Percentiles rank a stretch among this genome's conserved stretches.
phyloP scores from a whole-genome alignment of 2,113 vertebrate genomes.

The Marcusenius ussheri region DNA sequence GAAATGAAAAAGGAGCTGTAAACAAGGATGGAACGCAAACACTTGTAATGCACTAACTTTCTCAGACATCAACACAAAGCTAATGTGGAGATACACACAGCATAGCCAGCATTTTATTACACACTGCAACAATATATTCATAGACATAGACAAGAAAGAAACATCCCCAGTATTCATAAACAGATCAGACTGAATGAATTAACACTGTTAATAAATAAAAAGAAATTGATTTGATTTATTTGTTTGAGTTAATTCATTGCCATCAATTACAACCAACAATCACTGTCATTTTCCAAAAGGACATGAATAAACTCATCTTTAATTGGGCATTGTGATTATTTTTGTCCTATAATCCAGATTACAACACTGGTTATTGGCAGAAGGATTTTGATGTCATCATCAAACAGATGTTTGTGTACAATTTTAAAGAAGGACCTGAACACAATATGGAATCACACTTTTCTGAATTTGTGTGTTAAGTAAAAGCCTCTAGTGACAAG shows the following conservation, averaged over 20 bases:
- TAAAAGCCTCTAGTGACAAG: background rate
- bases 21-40: background rate
- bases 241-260: background rate
- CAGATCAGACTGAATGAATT: background rate
- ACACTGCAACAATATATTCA: background rate
- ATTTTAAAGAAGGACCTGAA: background rate
- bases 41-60: background rate
- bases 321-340: background rate
- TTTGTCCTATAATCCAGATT: background rate
- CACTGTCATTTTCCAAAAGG: background rate
- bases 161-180: background rate
- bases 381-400: background rate
- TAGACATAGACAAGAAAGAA: background rate
- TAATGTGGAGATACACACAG: background rate
- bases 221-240: no score
- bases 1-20: background rate
- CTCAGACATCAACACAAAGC: background rate
- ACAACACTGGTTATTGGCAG: background rate
- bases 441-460: background rate
- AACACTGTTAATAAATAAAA: background rate
- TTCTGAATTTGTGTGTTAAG: background rate
- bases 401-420: background rate
- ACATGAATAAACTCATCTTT: background rate
- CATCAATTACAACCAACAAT: background rate
- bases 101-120: no score